Evolutionary conservation across 2,113 vertebrate species (phyloP), one percentile per base, ranked within the genome.

Genomic region (Engystomops pustulosus): DNA sequence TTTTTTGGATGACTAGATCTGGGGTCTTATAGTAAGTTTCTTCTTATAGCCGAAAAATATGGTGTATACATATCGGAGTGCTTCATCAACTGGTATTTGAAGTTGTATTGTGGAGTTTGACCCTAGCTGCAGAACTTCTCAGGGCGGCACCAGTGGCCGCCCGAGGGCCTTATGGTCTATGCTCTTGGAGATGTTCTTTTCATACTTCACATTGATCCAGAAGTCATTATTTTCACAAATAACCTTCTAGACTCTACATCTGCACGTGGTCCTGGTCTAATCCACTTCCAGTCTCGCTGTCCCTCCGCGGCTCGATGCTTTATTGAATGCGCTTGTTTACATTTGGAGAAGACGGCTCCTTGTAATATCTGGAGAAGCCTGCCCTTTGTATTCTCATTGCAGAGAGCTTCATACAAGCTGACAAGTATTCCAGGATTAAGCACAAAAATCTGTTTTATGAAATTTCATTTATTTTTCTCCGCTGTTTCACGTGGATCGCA

Each of bases 391-490:
- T 51, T 58, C 38, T n/a, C 32, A 55, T 55, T 58, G 49, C 74
- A 77, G 30, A 30, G 12, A 77, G 51, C 36, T 58, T 77, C 74
- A 77, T 77, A 77, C 45, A 77, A 53, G 30, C 34, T 55, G 74
- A 77, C 74, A 77, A 36, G 74, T 77, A 58, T 23, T 70, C 65
- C 49, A 51, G 45, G 79, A 81, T 67, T 80, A 80, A 51, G 44
- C 45, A 49, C 62, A 80, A 36, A 80, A 70, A 70, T 81, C 65
- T 81, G 67, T 81, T 69, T 81, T 68, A 69, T 77, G 74, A 77
- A 30, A 76, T 76, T 83, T 76, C 55, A 65, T 76, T 60, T 75
- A 34, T n/a, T 76, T 83, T 36, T 15, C 49, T 36, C 12, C 27
- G 27, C 60, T 65, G 71, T 62, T 76, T 58, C 49, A 83, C 55